Conservation (phyloP, 2,888 invertebrate species). For the Chydorus sphaericus region DNA sequence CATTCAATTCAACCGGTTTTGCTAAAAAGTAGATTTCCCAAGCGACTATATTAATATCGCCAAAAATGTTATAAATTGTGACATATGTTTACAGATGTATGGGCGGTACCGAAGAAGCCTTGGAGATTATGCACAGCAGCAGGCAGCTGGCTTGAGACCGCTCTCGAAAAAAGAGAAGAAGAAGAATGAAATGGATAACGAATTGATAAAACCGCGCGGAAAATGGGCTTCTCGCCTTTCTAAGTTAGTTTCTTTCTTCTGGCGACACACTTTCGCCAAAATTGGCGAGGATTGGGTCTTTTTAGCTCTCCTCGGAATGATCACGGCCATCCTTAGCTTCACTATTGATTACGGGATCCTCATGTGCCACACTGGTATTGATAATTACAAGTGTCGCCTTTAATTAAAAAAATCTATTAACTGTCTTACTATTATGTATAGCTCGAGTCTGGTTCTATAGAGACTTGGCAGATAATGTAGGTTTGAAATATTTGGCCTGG, state of each 20-base stretch:
- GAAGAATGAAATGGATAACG: slow-evolving; percentile 41
- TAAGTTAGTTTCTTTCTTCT: slow-evolving; percentile 45
- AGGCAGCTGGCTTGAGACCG: slow-evolving; percentile 63
- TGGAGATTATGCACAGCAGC: slow-evolving; percentile 82
- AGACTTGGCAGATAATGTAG: slow-evolving; percentile 64
- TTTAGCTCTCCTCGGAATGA: slow-evolving; percentile 75
- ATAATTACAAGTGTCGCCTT: neutral
- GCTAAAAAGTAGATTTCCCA: too few species aligned
- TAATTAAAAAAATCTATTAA: neutral
- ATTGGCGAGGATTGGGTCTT: slow-evolving; percentile 95
- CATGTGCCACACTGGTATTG: slow-evolving; percentile 75
- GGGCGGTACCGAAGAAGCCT: slow-evolving; percentile 87
- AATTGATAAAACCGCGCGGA: slow-evolving; percentile 28
- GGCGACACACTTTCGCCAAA: slow-evolving; percentile 74
- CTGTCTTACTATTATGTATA: neutral
- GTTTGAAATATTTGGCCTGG: slow-evolving; percentile 82
- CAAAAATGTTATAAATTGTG: too few species aligned
- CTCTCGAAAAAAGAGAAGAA: slow-evolving; percentile 49
- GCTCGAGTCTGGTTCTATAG: slow-evolving; percentile 85
- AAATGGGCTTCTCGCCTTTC: slow-evolving; percentile 29
- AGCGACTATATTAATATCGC: too few species aligned
- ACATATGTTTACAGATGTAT: slow-evolving; percentile 69
- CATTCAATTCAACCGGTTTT: too few species aligned
- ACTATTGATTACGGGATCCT: slow-evolving; percentile 86
- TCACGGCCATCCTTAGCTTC: slow-evolving; percentile 88